Percentiles rank a stretch among this genome's conserved stretches.
Conservation (phyloP, 1,140 invertebrate genomes). For the Asbolus verrucosus region DNA sequence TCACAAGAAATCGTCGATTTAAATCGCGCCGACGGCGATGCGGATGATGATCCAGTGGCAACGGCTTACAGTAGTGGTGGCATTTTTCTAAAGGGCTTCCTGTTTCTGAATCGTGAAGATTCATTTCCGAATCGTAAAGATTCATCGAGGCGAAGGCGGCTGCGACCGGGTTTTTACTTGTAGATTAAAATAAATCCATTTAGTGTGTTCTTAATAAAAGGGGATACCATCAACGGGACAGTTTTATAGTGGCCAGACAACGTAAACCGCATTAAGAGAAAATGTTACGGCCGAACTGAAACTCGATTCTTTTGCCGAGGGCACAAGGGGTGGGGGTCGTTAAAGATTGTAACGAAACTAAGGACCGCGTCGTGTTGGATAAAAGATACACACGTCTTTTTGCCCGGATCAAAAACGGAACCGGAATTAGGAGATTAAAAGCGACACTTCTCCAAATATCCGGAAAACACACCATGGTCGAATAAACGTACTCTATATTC, state of each 20-base stretch:
- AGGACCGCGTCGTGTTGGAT: not conserved
- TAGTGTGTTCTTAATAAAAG: slow-evolving; percentile 50
- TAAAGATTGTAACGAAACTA: not conserved
- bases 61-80: not conserved
- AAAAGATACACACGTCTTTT: not conserved
- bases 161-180: not conserved
- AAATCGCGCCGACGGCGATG: slow-evolving; percentile 2
- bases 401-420: not conserved
- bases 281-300: slow-evolving; percentile 31
- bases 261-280: slow-evolving; percentile 49
- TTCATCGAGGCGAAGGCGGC: not conserved
- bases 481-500: no score
- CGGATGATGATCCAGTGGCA: no score
- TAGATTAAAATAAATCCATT: slow-evolving; percentile 48
- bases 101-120: not conserved
- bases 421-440: no score
- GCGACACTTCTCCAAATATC: not conserved
- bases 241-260: slow-evolving; percentile 48
- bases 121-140: not conserved
- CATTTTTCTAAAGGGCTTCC: not conserved
- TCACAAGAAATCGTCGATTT: no score
- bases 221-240: slow-evolving; percentile 48
- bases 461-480: not conserved
- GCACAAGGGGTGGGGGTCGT: not conserved
- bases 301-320: slow-evolving; percentile 13